phyloP scores from a whole-genome alignment of 64 coral and sea anemone species.

The Montipora foliosa region DNA sequence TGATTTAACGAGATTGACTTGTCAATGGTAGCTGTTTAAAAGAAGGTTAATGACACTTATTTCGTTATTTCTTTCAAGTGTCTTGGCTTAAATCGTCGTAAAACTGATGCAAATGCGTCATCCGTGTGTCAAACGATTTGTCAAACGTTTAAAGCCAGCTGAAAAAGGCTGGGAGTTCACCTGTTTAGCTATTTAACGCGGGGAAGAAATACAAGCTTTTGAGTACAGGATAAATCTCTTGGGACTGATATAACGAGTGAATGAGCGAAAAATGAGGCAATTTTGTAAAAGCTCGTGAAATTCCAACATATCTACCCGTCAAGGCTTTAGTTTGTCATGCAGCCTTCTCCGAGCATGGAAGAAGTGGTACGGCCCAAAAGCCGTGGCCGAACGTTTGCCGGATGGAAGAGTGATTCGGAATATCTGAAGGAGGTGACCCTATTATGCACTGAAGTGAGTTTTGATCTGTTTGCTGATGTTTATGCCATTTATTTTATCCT shows the following conservation, averaged over 20 bases:
- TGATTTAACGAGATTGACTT: not conserved
- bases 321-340: not conserved
- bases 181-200: not conserved
- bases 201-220: not conserved
- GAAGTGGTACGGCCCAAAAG: not conserved
- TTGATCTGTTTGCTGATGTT: not conserved
- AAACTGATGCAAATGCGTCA: not conserved
- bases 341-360: not conserved
- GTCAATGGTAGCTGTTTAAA: not conserved
- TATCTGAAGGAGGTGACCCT: conserved; percentile 5
- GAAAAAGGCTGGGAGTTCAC: not conserved
- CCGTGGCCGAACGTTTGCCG: not conserved
- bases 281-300: not conserved
- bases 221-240: not conserved
- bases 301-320: not conserved
- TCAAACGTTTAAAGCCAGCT: not conserved
- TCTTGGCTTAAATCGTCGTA: not conserved
- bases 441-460: conserved; percentile 35
- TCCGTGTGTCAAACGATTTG: not conserved
- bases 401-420: conserved; percentile 34
- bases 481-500: not conserved
- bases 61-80: not conserved
- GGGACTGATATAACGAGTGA: not conserved
- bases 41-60: not conserved
- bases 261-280: not conserved